phyloP scores from a whole-genome alignment of 2,888 invertebrate species.

The Hetaerina titia region DNA sequence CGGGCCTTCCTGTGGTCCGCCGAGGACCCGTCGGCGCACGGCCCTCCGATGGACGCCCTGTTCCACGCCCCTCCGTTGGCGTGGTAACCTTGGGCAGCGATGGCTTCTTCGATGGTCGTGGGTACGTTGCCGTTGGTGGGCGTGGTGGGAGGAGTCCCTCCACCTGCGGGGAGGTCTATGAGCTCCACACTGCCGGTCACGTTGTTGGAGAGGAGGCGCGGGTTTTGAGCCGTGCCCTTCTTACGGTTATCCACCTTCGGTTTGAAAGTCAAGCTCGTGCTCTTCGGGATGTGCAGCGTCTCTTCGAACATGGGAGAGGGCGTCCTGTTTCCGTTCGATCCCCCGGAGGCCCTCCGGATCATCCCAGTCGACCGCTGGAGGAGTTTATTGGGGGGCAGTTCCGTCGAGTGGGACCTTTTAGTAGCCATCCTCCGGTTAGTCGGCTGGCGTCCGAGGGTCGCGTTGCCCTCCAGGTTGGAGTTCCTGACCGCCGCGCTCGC shows the following conservation, averaged over 20 bases:
- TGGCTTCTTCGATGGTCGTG: constrained; percentile 21
- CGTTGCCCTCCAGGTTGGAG: constrained; percentile 74
- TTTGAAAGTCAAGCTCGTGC: constrained; percentile 70
- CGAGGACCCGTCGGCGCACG: constrained; percentile 20
- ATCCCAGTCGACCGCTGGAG: constrained; percentile 70
- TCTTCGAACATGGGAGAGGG: constrained; percentile 75
- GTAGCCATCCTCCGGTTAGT: constrained; percentile 72
- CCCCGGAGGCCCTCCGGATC: constrained; percentile 62
- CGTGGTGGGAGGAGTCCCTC: constrained; percentile 31
- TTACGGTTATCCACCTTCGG: constrained; percentile 68
- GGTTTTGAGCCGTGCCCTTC: background rate
- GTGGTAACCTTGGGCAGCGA: background rate
- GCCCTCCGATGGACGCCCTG: constrained; percentile 2
- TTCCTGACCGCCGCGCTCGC: constrained; percentile 74
- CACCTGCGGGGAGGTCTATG: constrained; percentile 35
- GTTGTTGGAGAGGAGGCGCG: constrained; percentile 56
- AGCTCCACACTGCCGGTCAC: constrained; percentile 60
- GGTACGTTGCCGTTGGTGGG: constrained; percentile 50
- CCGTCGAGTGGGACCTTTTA: constrained; percentile 73
- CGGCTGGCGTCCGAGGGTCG: constrained; percentile 73
- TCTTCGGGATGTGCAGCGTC: constrained; percentile 71
- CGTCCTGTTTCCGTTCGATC: constrained; percentile 67
- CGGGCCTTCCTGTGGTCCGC: constrained; percentile 53
- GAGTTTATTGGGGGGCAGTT: constrained; percentile 72
- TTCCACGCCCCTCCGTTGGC: constrained; percentile 12